phyloP scores from a whole-genome alignment of 2,888 invertebrate genomes.

The Heliconius ismenius region DNA sequence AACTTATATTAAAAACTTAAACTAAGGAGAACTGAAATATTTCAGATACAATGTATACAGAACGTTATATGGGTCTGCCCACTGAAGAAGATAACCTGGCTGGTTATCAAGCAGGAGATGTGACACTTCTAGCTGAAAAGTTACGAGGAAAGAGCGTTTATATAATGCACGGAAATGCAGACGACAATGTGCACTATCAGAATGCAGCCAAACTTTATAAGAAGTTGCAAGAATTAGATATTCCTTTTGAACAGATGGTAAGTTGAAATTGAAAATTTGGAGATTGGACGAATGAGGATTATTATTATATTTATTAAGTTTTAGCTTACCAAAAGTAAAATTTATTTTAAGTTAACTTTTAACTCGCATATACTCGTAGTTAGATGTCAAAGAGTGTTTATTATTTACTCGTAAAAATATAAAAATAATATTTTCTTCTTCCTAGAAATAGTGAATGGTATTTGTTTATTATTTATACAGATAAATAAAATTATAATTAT shows the following conservation, averaged over 20 bases:
- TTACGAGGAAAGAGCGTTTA: conserved; percentile 88
- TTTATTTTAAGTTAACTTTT: neutral
- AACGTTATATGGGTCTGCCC: conserved; percentile 95
- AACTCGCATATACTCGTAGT: neutral
- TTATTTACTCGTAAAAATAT: neutral
- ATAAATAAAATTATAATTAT: neutral
- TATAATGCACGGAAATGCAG: conserved; percentile 94
- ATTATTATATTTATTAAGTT: neutral
- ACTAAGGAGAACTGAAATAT: neutral
- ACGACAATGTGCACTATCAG: conserved; percentile 95
- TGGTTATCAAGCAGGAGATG: conserved; percentile 89
- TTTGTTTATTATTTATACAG: neutral
- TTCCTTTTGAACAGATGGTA: conserved; percentile 93
- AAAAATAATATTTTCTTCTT: neutral
- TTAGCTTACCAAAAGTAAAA: neutral
- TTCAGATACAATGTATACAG: conserved; percentile 95
- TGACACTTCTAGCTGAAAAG: conserved; percentile 84
- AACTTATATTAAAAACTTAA: too few relatives aligned
- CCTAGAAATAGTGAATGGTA: neutral
- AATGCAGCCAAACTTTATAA: conserved; percentile 90
- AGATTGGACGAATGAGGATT: neutral
- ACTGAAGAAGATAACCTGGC: conserved; percentile 85
- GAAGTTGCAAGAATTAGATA: conserved; percentile 86
- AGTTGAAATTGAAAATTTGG: conserved; percentile 41
- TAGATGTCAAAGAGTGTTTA: too few relatives aligned